These are phyloP conservation scores for Pogonomyrmex californicus DNA, from an alignment of 1,140 invertebrate species.

Conservation along the genomic window DNA sequence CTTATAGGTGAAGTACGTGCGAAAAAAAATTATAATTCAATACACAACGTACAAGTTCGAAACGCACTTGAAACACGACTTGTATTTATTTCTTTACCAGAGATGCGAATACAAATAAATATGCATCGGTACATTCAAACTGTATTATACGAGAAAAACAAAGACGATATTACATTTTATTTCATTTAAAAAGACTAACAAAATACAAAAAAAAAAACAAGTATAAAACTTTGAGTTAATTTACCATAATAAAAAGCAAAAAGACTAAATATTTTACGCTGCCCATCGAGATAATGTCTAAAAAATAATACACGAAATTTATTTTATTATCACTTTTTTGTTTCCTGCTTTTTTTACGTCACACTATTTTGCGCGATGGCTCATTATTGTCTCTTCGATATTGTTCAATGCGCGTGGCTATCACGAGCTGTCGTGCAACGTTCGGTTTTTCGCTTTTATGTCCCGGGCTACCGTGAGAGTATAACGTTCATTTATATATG, in stretches of 20 bases:
- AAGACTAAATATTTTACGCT: neutral
- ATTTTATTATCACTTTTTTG: neutral
- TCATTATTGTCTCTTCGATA: constrained; percentile 20
- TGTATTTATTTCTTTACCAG: constrained; percentile 20
- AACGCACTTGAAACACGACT: neutral
- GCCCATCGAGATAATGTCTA: neutral
- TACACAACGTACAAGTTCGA: neutral
- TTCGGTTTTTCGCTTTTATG: constrained; percentile 43
- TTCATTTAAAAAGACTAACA: neutral
- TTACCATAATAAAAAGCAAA: neutral
- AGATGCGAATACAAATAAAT: constrained; percentile 7
- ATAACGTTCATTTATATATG: constrained; percentile 14
- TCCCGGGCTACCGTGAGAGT: neutral
- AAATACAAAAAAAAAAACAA: neutral
- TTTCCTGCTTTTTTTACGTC: neutral
- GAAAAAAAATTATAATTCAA: constrained; percentile 16
- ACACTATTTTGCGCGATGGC: neutral
- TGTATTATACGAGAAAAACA: too few relatives aligned
- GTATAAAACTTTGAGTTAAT: neutral
- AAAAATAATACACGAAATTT: neutral
- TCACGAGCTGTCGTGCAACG: neutral
- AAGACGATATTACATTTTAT: neutral
- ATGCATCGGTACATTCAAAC: neutral
- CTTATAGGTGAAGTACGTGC: constrained; percentile 10
- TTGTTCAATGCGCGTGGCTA: neutral